phyloP scores from a whole-genome alignment of 2,888 invertebrate species.

The Xylota segnis region DNA sequence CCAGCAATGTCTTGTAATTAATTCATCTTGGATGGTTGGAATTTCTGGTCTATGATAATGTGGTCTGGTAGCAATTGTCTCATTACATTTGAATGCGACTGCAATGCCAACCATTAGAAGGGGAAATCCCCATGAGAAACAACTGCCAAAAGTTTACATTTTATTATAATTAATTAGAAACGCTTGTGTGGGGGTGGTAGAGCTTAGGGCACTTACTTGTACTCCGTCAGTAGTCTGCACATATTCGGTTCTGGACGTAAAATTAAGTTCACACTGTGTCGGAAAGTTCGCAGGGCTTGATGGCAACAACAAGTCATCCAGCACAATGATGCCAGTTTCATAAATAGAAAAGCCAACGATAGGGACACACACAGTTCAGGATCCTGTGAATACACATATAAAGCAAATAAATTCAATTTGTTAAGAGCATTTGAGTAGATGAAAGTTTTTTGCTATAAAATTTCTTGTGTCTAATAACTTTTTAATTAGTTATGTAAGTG shows the following conservation, averaged over 20 bases:
- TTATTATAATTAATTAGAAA: neutral
- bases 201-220: conserved; percentile 56
- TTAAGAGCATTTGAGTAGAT: neutral
- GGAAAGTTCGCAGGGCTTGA: conserved; percentile 67
- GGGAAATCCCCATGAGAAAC: conserved; percentile 83
- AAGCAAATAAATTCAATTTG: neutral
- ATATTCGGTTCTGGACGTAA: conserved; percentile 67
- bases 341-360: conserved; percentile 67
- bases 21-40: conserved; percentile 75
- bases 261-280: conserved; percentile 69
- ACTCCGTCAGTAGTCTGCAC: conserved; percentile 62
- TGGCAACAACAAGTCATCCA: conserved; percentile 72
- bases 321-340: conserved; percentile 68
- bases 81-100: conserved; percentile 85
- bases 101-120: conserved; percentile 86
- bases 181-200: neutral
- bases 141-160: conserved; percentile 81
- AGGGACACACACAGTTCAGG: conserved; percentile 58
- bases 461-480: neutral
- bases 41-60: conserved; percentile 68
- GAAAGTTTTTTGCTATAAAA: neutral
- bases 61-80: conserved; percentile 78
- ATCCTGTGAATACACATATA: conserved; percentile 51
- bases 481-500: neutral
- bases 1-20: conserved; percentile 79